phyloP scores from a whole-genome alignment of 2,888 invertebrate genomes.

The Dromius quadrimaculatus region DNA sequence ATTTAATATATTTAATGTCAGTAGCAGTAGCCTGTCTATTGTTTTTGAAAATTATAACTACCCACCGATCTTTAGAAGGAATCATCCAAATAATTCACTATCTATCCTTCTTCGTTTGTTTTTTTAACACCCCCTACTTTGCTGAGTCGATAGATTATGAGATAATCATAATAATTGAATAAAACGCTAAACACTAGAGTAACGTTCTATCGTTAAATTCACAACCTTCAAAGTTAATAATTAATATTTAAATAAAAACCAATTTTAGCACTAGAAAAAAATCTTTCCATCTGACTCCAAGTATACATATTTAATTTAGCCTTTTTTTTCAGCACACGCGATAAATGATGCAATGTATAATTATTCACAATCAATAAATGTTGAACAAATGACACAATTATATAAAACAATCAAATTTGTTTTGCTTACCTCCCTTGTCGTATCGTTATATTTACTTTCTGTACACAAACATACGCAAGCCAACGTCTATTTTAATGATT shows the following conservation, averaged over 20 bases:
- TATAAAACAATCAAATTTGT: constrained; percentile 18
- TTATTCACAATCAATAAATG: neutral
- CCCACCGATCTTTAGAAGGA: neutral
- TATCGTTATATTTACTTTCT: constrained; percentile 35
- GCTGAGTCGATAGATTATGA: constrained; percentile 14
- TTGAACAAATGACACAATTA: constrained; percentile 13
- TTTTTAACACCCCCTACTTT: constrained; percentile 20
- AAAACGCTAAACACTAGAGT: constrained; percentile 5
- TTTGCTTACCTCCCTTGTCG: constrained; percentile 30
- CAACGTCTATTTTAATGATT: constrained; percentile 43
- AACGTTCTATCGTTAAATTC: neutral
- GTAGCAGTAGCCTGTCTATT: constrained; percentile 15
- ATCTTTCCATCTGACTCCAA: constrained; percentile 16
- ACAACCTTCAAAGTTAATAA: constrained; percentile 16
- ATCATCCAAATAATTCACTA: neutral
- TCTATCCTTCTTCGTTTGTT: neutral
- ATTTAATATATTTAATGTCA: constrained; percentile 28
- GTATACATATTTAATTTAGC: constrained; percentile 24
- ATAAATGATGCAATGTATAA: neutral
- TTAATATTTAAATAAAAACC: constrained; percentile 28
- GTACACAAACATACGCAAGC: constrained; percentile 38
- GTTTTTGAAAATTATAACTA: neutral
- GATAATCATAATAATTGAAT: constrained; percentile 22
- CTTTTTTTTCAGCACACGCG: neutral
- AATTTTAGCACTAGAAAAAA: constrained; percentile 14